Evolutionary conservation across 2,888 invertebrate genomes (phyloP), one percentile per base, ranked within the genome.

Genomic region (Dasysyrphus tricinctus): DNA sequence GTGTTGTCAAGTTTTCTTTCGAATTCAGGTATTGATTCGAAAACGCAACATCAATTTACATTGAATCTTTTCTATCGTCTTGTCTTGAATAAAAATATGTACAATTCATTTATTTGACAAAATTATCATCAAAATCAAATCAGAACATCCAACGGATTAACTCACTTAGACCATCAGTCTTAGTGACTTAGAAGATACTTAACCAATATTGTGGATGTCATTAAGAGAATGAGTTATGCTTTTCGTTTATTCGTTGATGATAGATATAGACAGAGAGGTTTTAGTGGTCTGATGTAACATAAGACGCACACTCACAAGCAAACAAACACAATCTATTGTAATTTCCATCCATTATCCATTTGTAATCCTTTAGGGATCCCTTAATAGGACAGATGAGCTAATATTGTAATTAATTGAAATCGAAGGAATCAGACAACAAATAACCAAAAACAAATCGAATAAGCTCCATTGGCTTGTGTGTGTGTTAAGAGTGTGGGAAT

Each of bases 371-470:
- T 82, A 51, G 78, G 77, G 77, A 86, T 86, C 81, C 74, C 34
- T 67, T 78, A 78, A 86, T 86, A 86, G 74, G 74, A 86, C 82
- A 82, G 77, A 86, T 86, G 86, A 82, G 78, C 82, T 75, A 86
- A 82, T 86, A 73, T 78, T 78, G 82, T 82, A 86, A 86, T 86
- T 86, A 86, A 86, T 86, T 86, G 82, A 80, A 80, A 85, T 85
- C 80, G 77, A 77, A 80, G 73, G 80, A 77, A 85, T 80, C 80
- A 80, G 69, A 73, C 80, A 85, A 76, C 85, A 85, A 80, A 80
- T 80, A 80, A 80, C 72, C 80, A 73, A 84, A 61, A 19, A 80
- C 78, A 84, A 84, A 80, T 84, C 70, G 70, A 80, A 84, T 75
- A 75, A 76, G 75, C 57, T 73, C 12, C 5, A 57, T 59, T 34